Conservation (phyloP, 2,113 vertebrate genomes). For the Callipepla californica region DNA sequence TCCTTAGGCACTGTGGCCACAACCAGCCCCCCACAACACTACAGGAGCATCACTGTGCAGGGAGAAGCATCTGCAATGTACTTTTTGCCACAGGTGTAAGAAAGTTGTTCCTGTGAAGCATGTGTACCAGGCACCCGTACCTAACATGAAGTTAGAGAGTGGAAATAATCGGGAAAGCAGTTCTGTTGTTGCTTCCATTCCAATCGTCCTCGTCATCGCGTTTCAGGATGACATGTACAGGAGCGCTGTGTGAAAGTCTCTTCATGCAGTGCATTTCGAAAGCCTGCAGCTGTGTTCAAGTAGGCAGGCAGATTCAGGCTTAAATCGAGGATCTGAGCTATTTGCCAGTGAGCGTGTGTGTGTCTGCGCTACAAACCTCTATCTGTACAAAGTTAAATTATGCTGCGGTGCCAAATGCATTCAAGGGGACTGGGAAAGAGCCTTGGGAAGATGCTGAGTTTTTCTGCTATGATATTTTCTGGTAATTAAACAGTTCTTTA, state of each 20-base stretch:
- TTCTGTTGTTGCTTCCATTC: conserved; percentile 71
- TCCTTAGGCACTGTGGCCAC: background rate
- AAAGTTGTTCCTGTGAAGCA: background rate
- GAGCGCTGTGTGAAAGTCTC: conserved; percentile 70
- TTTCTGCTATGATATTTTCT: conserved; percentile 58
- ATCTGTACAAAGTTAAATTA: conserved; percentile 55
- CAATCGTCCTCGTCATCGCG: conserved; percentile 68
- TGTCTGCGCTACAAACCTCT: background rate
- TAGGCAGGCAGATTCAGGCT: background rate
- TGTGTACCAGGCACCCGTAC: conserved; percentile 71
- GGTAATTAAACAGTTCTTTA: conserved; percentile 68
- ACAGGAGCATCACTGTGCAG: background rate
- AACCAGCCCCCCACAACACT: background rate
- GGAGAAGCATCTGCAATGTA: background rate
- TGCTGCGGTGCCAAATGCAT: conserved; percentile 41
- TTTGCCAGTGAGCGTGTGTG: conserved; percentile 9
- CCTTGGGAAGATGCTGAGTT: conserved; percentile 55
- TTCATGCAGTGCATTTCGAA: conserved; percentile 20
- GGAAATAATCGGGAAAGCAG: conserved; percentile 69
- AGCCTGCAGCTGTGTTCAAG: conserved; percentile 67
- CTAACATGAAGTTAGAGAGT: conserved; percentile 61
- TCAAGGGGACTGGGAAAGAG: conserved; percentile 45
- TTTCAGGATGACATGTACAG: conserved; percentile 76
- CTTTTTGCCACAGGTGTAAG: background rate
- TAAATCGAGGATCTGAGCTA: conserved; percentile 2